Percentiles rank a stretch among this genome's conserved stretches.
Conservation (phyloP, 2,797 vertebrate species). For the Cyclura pinguis region DNA sequence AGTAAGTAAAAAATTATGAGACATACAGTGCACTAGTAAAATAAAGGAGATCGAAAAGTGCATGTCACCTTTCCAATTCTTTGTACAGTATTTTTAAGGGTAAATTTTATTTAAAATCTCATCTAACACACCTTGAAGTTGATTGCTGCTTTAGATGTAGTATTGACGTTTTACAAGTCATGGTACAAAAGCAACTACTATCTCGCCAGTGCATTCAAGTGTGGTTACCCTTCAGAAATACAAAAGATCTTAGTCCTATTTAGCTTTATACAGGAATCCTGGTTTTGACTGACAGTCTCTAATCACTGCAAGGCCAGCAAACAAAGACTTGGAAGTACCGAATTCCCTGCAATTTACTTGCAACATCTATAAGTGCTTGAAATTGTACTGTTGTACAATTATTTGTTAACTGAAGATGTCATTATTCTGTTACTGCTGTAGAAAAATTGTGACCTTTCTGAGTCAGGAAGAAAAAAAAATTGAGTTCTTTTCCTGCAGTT, state of each 20-base stretch:
- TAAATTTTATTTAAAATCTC: constrained; percentile 78
- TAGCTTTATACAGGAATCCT: constrained; percentile 78
- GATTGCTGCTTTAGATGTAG: constrained; percentile 56
- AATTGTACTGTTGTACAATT: constrained; percentile 66
- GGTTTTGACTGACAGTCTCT: constrained; percentile 81
- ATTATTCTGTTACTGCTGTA: constrained; percentile 74
- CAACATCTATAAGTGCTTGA: constrained; percentile 74
- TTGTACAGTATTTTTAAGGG: constrained; percentile 64
- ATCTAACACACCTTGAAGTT: constrained; percentile 67
- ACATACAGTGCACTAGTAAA: constrained; percentile 11
- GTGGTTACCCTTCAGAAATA: constrained; percentile 78
- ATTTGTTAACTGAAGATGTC: constrained; percentile 79
- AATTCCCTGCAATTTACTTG: constrained; percentile 70
- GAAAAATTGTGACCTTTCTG: constrained; percentile 77
- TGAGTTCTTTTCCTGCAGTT: constrained; percentile 69
- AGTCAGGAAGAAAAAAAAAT: constrained; percentile 73
- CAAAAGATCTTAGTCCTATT: constrained; percentile 76
- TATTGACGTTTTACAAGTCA: constrained; percentile 46
- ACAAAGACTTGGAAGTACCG: constrained; percentile 73
- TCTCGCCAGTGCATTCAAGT: constrained; percentile 76
- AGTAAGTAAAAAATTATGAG: constrained; percentile 59
- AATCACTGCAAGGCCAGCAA: constrained; percentile 79
- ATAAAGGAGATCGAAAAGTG: constrained; percentile 62
- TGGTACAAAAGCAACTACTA: constrained; percentile 61
- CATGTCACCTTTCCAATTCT: constrained; percentile 66